These are phyloP conservation scores for Drosophila eohydei DNA, from an alignment of 2,888 invertebrate species.

Conservation along the genomic window DNA sequence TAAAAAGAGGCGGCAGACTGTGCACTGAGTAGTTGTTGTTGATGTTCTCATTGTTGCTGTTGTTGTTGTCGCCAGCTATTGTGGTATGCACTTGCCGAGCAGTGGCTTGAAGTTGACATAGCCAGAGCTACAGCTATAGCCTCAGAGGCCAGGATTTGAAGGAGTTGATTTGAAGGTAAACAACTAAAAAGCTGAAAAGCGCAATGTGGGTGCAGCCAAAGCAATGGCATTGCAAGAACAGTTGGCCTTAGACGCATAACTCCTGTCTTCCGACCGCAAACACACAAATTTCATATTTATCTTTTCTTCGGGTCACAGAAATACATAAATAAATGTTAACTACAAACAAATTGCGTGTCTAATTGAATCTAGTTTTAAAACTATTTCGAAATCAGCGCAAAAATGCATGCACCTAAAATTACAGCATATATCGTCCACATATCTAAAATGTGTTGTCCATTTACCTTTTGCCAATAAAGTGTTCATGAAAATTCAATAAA, in stretches of 20 bases:
- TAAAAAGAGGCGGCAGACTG: conserved; percentile 78
- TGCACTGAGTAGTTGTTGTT: conserved; percentile 58
- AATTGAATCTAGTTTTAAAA: conserved; percentile 37
- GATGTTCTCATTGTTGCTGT: conserved; percentile 11
- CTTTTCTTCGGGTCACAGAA: neutral
- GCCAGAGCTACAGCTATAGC: conserved; percentile 12
- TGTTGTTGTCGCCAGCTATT: conserved; percentile 48
- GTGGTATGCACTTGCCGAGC: conserved; percentile 66
- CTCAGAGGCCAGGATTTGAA: conserved; percentile 40
- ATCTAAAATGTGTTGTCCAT: conserved; percentile 50
- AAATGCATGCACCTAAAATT: conserved; percentile 29
- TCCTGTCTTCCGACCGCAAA: conserved; percentile 15
- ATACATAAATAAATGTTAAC: conserved; percentile 15
- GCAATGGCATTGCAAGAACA: conserved; percentile 19
- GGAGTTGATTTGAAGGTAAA: conserved; percentile 73
- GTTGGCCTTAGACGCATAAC: conserved; percentile 19
- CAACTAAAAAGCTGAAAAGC: conserved; percentile 65
- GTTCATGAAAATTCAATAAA: conserved; percentile 79
- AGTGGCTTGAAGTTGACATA: conserved; percentile 74
- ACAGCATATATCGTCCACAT: conserved; percentile 9
- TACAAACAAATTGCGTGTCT: conserved; percentile 22
- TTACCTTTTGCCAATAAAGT: conserved; percentile 75
- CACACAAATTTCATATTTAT: conserved; percentile 8
- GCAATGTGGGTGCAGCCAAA: conserved; percentile 31
- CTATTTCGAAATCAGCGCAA: neutral